Evolutionary conservation across 2,113 vertebrate genomes (phyloP), one percentile per base, ranked within the genome.

Genomic region (Gallinago undulata): DNA sequence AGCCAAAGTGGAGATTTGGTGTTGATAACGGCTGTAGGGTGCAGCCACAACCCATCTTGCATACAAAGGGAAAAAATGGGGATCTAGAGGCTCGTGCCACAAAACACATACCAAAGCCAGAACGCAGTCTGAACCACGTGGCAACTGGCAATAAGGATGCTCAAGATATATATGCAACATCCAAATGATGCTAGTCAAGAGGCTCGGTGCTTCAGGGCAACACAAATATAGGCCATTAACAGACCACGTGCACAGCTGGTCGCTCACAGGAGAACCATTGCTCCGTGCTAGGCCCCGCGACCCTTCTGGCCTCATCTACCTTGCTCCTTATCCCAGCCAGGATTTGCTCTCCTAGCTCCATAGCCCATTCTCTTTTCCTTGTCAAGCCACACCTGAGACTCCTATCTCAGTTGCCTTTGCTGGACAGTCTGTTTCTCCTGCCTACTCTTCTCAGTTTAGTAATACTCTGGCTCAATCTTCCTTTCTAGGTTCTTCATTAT

Each of bases 241-340:
- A 72, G 51, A 70, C 3, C 47, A 43, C 0, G 1, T 13, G 1
- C 13, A 28, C 1, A 4, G 70, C 35, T 73, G 81, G 43, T 23
- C 0, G 1, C 75, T 67, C 47, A 25, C 51, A 37, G 63, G 31
- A 48, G 67, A 63, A 39, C 19, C 3, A 2, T 47, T 50, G 28
- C 23, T 48, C 55, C 33, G 3, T 21, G 27, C 31, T 13, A 39
- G 33, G 23, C 30, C 45, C 50, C 35, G 45, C 21, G 27, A 70
- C 41, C n/a, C 59, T 63, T 45, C 24, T 43, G 30, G 48, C 63
- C 43, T 56, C 68, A 56, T 11, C 50, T 19, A 60, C 24, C 60
- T 22, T 66, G 19, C 30, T 37, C 19, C 37, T 23, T 23, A 11
- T 10, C 18, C 59, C 77, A 72, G 33, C 13, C 35, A 51, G 6